These are phyloP conservation scores for Aythya baeri DNA, from an alignment of 2,113 vertebrate species.

Conservation along the genomic window DNA sequence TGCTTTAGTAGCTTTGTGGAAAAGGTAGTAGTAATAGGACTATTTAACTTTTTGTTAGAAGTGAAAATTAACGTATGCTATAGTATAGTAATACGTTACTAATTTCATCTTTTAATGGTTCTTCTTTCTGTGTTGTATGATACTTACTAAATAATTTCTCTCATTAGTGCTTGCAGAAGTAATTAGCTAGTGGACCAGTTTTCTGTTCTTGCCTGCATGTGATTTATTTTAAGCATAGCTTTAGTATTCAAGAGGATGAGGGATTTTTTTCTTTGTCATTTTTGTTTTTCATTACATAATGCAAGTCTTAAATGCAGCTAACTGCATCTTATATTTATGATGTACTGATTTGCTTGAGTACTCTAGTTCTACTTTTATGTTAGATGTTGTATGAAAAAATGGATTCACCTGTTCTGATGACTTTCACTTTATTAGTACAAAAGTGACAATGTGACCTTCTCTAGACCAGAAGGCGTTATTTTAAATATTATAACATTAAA, in stretches of 20 bases:
- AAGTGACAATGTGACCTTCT: background rate
- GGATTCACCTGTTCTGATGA: background rate
- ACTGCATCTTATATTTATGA: background rate
- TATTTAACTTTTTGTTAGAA: background rate
- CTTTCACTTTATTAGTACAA: background rate
- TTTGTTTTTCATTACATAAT: background rate
- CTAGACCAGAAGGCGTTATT: no score
- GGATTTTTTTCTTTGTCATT: background rate
- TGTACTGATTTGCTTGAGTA: background rate
- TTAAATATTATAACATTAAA: background rate
- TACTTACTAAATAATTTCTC: background rate
- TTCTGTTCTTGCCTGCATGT: background rate
- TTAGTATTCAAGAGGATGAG: background rate
- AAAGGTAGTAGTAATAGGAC: accelerated
- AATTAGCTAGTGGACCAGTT: background rate
- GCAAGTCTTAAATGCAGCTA: background rate
- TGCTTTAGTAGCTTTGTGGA: background rate
- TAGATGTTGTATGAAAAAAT: background rate
- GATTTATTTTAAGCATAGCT: background rate
- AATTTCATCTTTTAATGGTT: background rate
- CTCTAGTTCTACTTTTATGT: no score
- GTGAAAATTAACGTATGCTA: accelerated
- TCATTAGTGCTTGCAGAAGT: background rate
- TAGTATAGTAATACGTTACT: background rate
- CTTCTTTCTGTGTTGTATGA: background rate